phyloP scores from a whole-genome alignment of 2,888 invertebrate genomes.

The Lasioglossum marginatum region DNA sequence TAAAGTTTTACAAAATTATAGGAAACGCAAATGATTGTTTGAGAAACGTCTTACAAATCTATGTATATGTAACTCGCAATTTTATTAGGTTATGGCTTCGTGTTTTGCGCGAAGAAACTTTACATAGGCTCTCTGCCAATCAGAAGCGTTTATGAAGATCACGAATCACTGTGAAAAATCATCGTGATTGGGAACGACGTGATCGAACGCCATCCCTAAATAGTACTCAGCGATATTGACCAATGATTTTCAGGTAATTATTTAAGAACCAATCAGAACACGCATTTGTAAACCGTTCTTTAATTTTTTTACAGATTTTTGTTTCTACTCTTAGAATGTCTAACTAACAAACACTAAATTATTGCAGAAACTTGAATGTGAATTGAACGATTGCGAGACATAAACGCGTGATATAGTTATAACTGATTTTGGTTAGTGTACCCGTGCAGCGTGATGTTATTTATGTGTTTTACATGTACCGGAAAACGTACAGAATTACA shows the following conservation, averaged over 20 bases:
- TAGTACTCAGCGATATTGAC: background rate
- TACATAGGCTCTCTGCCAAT: too few relatives aligned
- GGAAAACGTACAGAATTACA: background rate
- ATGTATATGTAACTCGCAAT: too few relatives aligned
- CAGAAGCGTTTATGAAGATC: too few relatives aligned
- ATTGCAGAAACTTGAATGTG: background rate
- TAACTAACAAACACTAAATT: background rate
- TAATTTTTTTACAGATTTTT: background rate
- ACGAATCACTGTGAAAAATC: too few relatives aligned
- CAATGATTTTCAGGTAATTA: background rate
- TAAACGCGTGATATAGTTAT: background rate
- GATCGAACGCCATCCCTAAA: too few relatives aligned
- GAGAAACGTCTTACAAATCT: too few relatives aligned
- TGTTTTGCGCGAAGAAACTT: too few relatives aligned
- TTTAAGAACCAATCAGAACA: background rate
- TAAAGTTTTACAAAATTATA: too few relatives aligned
- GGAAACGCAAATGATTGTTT: too few relatives aligned
- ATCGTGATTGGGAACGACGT: too few relatives aligned
- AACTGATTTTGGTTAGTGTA: background rate
- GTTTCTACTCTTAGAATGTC: background rate
- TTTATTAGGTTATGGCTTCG: too few relatives aligned
- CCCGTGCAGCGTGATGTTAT: background rate
- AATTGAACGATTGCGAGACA: background rate
- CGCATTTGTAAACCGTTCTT: background rate
- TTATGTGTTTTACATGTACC: background rate